Evolutionary conservation across 2,113 vertebrate genomes (phyloP), one percentile per base, ranked within the genome.

Genomic region (Platichthys stellatus): DNA sequence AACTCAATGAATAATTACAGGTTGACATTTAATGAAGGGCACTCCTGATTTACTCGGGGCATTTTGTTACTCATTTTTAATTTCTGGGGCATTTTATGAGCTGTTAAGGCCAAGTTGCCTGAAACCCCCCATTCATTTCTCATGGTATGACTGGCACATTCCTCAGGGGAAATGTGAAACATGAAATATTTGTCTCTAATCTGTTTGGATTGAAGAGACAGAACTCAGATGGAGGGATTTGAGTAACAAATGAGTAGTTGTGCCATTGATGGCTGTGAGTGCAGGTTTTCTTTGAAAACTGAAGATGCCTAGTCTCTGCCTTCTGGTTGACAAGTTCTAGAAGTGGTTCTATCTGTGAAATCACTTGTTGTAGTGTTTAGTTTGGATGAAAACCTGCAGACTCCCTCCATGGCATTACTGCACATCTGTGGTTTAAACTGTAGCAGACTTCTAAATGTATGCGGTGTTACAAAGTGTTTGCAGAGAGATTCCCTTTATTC

Each of bases 11-110:
- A 67, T 70, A 67, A 80, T 63, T 62, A 56, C 14, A 76, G 11
- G 56, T 31, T 87, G 79, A 71, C 73, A 75, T 86, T 86, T 78
- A 76, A 71, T 49, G 61, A 80, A 83, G 73, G 76, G 26, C 76
- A 69, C 18, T 14, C 18, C 14, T 78, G 26, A 68, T 43, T 63
- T 31, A 61, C 72, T 15, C 0, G 45, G 26, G 35, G 35, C 51
- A 6, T 23, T 72, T 77, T 75, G 70, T 40, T 20, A 53, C 38
- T 28, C 18, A 1, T 81, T 78, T 75, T 69, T 74, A 53, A 78
- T 83, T 77, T 73, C 5, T 53, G 26, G 20, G 15, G 21, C 26
- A 20, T 79, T 82, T 82, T 63, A 74, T 71, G 69, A 61, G 72
- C 60, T 31, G 24, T 82, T 68, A 24, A 65, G 40, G 69, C 51